A percentile compares a stretch with the other conserved stretches of the same genome.
Conservation (phyloP, 2,888 invertebrate species). For the Dascillus cervinus region DNA sequence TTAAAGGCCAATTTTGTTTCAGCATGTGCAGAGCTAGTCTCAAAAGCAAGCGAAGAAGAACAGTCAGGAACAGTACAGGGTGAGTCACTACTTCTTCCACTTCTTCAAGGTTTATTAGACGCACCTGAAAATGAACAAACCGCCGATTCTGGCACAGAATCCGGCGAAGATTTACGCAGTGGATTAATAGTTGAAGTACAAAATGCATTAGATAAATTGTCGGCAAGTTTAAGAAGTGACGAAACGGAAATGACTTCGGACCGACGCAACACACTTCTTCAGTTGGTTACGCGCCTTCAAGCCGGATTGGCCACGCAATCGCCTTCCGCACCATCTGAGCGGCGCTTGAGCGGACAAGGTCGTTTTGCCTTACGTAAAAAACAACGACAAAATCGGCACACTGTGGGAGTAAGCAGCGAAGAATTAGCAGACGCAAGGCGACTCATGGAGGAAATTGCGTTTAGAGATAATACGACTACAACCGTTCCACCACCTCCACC, state of each 20-base stretch:
- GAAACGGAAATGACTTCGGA: conserved; percentile 49
- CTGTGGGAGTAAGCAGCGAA: conserved; percentile 75
- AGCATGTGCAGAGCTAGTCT: conserved; percentile 48
- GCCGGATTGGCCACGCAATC: conserved; percentile 38
- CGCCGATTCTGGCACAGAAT: conserved; percentile 60
- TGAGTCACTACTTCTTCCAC: conserved; percentile 67
- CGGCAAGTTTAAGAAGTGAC: conserved; percentile 40
- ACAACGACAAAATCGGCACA: conserved; percentile 63
- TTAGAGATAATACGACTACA: conserved; percentile 32
- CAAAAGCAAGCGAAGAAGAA: conserved; percentile 42
- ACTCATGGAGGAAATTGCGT: conserved; percentile 59
- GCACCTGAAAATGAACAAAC: conserved; percentile 40
- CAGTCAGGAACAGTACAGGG: conserved; percentile 48
- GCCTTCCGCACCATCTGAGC: conserved; percentile 47
- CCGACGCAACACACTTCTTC: conserved; percentile 67
- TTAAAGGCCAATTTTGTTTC: conserved; percentile 11
- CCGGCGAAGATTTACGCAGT: conserved; percentile 59
- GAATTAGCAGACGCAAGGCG: conserved; percentile 73
- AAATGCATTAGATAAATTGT: conserved; percentile 35
- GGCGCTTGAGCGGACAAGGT: conserved; percentile 31
- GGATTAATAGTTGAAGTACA: conserved; percentile 49
- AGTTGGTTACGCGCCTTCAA: conserved; percentile 66
- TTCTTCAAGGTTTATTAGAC: conserved; percentile 59
- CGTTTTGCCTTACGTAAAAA: conserved; percentile 51
- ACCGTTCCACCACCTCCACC: conserved; percentile 19